phyloP scores from a whole-genome alignment of 2,888 invertebrate species.

The Phlogophora meticulosa region DNA sequence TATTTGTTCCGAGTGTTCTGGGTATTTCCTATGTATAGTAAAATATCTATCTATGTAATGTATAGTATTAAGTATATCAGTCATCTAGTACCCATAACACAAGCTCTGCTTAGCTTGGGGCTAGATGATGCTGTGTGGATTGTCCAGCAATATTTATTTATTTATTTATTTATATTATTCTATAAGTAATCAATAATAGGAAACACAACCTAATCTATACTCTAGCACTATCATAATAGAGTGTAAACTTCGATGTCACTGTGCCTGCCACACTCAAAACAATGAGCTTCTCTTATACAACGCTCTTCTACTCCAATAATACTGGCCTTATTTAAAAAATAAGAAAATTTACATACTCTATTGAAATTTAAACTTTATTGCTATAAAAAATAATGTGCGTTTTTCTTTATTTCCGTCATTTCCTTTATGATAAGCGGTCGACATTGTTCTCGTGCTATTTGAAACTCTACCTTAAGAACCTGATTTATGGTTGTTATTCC shows the following conservation, averaged over 20 bases:
- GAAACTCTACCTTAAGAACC: neutral
- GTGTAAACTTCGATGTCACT: slow-evolving; percentile 1
- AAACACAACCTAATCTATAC: slow-evolving; percentile 14
- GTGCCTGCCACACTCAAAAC: slow-evolving; percentile 46
- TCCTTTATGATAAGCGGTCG: slow-evolving; percentile 49
- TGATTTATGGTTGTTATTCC: neutral
- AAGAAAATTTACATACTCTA: slow-evolving; percentile 59
- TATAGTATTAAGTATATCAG: too few species aligned
- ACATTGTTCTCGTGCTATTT: neutral
- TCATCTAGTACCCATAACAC: too few species aligned
- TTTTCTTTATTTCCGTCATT: slow-evolving; percentile 60
- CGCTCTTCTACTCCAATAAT: slow-evolving; percentile 53
- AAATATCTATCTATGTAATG: too few species aligned
- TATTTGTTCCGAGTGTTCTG: too few species aligned
- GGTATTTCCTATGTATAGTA: too few species aligned
- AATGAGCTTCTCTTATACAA: slow-evolving; percentile 60
- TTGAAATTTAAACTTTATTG: slow-evolving; percentile 68
- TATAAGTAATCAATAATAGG: slow-evolving; percentile 64
- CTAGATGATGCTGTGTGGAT: too few species aligned
- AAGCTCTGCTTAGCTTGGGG: too few species aligned
- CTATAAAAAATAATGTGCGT: slow-evolving; percentile 64
- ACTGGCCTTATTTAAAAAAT: slow-evolving; percentile 59
- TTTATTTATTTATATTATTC: too few species aligned
- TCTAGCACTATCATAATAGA: rapidly evolving
- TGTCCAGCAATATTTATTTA: too few species aligned